These are phyloP conservation scores for Schizopygopsis pylzovi DNA, from an alignment of 2,797 vertebrate genomes.

Conservation along the genomic window DNA sequence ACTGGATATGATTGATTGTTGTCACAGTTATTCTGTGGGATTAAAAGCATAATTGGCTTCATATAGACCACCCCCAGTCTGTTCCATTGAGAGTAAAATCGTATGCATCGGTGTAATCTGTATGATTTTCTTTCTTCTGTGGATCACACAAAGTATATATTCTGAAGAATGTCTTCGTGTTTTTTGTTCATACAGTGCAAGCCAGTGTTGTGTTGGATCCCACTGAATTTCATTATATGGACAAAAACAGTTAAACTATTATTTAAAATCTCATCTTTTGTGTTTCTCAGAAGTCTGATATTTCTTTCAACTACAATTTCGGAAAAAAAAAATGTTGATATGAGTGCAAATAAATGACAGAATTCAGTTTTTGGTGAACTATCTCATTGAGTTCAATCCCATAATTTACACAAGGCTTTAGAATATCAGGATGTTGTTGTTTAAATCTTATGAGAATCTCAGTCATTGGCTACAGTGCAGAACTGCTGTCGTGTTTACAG, in stretches of 20 bases:
- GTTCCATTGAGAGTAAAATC: too few species aligned
- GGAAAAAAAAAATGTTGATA: neutral
- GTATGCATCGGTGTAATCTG: too few species aligned
- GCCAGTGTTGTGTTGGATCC: neutral
- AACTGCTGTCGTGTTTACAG: slow-evolving; percentile 18
- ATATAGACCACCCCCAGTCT: too few species aligned
- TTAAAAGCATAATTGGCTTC: too few species aligned
- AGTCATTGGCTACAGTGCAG: neutral
- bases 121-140: neutral
- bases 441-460: neutral
- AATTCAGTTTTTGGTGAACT: neutral
- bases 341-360: neutral
- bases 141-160: neutral
- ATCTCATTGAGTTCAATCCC: neutral
- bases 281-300: neutral
- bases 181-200: neutral
- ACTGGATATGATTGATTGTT: neutral
- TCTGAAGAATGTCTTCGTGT: neutral
- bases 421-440: slow-evolving; percentile 17
- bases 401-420: neutral
- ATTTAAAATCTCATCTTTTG: neutral
- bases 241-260: neutral
- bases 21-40: too few species aligned
- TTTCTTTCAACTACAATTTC: too few species aligned
- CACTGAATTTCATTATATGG: neutral